Evolutionary conservation across 2,888 invertebrate genomes (phyloP), one percentile per base, ranked within the genome.

Genomic region (Eilema griseolum): DNA sequence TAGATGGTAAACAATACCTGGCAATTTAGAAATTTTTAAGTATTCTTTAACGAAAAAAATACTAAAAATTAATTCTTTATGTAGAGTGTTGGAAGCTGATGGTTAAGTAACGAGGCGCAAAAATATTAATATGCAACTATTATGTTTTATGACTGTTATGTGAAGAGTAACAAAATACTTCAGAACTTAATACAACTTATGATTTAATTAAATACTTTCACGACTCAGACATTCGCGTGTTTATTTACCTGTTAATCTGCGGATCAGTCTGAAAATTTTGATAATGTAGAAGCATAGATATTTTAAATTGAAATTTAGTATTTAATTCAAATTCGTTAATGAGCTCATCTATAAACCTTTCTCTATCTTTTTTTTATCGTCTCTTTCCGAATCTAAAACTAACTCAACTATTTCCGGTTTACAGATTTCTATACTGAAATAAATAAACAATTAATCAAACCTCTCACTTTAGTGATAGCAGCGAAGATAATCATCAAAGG

Each of bases 391-490:
- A 16, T 5, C 61, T 57, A 37, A 61, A 12, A 37, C 33, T 33
- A 37, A 41, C 41, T 41, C 41, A 14, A 41, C 41, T 7, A 46
- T 20, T 46, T 46, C 7, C 46, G 46, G 20, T 46, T 46, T 20
- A 20, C 0, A 46, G 7, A 20, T 46, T 16, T 41, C 41, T 46
- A 7, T 20, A 20, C 20, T 5, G 46, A 52, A 52, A 52, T 10
- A 52, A n/a, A 46, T 20, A n/a, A 10, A n/a, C 52, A 52, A n/a
- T n/a, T 52, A 20, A 59, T 59, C 14, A 59, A 59, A 16, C 23
- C 28, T 79, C 70, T 79, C 77, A 79, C 74, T 74, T 67, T 12
- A 61, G n/a, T 56, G 52, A 33, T 52, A 74, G 70, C 62, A 70
- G 61, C 63, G 24, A 59, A 60, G 70, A 73, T 66, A 70, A 69